Base-by-base conservation (phyloP, 1,140 invertebrate genomes). In the Penaeus indicus region DNA sequence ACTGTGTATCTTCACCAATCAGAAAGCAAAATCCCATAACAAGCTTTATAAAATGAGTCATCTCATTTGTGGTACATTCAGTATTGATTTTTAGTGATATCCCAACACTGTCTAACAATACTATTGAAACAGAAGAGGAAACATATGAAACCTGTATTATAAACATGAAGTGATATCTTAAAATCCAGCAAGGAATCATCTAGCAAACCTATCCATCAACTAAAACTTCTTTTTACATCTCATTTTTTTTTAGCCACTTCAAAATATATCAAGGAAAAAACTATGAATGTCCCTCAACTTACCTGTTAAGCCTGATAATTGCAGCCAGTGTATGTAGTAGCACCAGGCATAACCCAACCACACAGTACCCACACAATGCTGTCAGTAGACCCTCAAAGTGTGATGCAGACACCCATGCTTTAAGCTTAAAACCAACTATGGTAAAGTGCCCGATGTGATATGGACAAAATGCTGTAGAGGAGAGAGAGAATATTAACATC, bases 331-430 rank as follows among this genome's bases (percentile, higher is more conserved):
- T 95, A 93, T 99, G 98, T 27, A 99, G 93, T 4, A 97, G 92
- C 5, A 98, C 96, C 22, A 99, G 93, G 21, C 95, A 95, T 19
- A 97, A 93, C 0, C 98, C 97, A 78, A 99, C 96, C 8, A 98
- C 95, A 90, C 97, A 96, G 93, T 99, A 99, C 27, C 99, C 99
- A 91, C 96, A 96, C 18, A 99, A 92, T 0, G 98, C 98, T 1
- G 98, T 99, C 47, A 99, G 93, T 5, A 98, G 93, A 0, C 98
- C 98, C 92, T 98, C 97, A 93, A 99, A 99, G 92, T 98, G 97
- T 11, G 96, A 95, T 2, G 96, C 94, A 0, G 94, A 95, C 78
- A 95, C 96, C 91, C 96, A 94, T 84, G 96, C 95, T 91, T 96
- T 95, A 85, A 98, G 93, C 79, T 96, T 96, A 89, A 98, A 94